Base-by-base conservation (phyloP, 2,888 invertebrate species). In the Uloborus plumipes region DNA sequence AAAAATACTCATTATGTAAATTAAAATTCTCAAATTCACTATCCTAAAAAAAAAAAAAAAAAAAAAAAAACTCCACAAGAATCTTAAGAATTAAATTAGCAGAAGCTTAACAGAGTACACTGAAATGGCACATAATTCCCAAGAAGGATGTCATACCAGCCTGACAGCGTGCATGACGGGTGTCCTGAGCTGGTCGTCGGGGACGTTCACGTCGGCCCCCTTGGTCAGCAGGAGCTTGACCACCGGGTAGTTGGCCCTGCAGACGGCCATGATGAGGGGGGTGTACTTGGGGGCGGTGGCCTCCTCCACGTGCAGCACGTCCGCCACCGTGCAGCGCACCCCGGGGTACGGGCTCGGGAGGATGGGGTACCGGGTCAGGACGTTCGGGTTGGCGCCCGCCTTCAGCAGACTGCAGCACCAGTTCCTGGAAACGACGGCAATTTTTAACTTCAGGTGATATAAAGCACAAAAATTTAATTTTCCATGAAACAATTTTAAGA, bases 121-220 rank as follows among this genome's bases (percentile, higher is more conserved):
- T 26, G 26, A 26, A 26, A 26, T 26, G 4, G 4, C 26, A 26
- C 26, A 2, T 26, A 50, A 26, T 26, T 26, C 4, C 26, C 15
- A 61, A 20, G 26, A 50, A 39, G 11, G 31, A 65, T 67, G 82
- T 4, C 87, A 84, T 86, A 89, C 89, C 87, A 88, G 86, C 85
- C 87, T 87, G 15, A 89, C 89, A 62, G 90, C 89, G 86, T 89
- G 88, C 89, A 90, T 90, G 51, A 90, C 85, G 15, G 90, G 89
- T 16, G 89, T 89, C n/a, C 87, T 82, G 13, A 88, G 88, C 22
- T 87, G 81, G 67, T 87, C 87, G 86, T 90, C 89, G 14, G 88
- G 84, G 84, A 88, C 87, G 85, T 90, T 89, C 3, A 88, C 86
- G 31, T 88, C 87, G 15, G 89, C 90, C 39, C 88, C 88, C 70